Evolutionary conservation across 2,888 invertebrate genomes (phyloP), one percentile per base, ranked within the genome.

Genomic region (Archaeoteleia sp.): DNA sequence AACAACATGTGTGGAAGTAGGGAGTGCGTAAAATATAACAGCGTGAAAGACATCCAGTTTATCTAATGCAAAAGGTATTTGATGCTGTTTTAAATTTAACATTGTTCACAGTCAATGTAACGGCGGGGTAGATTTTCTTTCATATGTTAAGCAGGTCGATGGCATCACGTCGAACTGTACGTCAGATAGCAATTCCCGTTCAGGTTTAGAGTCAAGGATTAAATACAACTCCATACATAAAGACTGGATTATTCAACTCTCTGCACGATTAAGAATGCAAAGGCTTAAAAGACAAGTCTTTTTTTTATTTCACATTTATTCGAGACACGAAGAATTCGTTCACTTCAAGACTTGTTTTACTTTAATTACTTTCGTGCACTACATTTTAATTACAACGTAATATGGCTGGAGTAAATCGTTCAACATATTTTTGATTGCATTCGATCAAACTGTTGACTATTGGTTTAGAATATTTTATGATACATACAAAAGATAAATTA

Each of bases 131-230:
- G 79, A 77, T 74, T 55, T 71, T 78, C 81, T 82, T 82, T 82
- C 82, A 82, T 82, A 82, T 82, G 82, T 80, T 82, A 82, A 82
- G 75, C 79, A 81, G 81, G 79, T 79, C 82, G 80, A 80, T 79
- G 79, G 17, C 42, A 27, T 81, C 80, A 77, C 39, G 39, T 62
- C 46, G 54, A 48, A 46, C 34, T 49, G 14, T 37, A 39, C 14
- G 48, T 7, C 35, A 35, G 20, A 23, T 14, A 35, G 34, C 34
- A 20, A 7, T 35, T 29, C 15, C 9, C 25, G 20, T 20, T 14
- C 20, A 13, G 9, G 29, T 35, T 35, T 27, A 35, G 12, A 48
- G 25, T 15, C n/a, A 6, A 32, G 40, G 45, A 49, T 66, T 49
- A 54, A 60, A 66, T 60, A 49, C 48, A 45, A 45, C 25, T 14